Evolutionary conservation across 1,140 invertebrate genomes (phyloP), one percentile per base, ranked within the genome.

Genomic region (Calephelis nemesis): DNA sequence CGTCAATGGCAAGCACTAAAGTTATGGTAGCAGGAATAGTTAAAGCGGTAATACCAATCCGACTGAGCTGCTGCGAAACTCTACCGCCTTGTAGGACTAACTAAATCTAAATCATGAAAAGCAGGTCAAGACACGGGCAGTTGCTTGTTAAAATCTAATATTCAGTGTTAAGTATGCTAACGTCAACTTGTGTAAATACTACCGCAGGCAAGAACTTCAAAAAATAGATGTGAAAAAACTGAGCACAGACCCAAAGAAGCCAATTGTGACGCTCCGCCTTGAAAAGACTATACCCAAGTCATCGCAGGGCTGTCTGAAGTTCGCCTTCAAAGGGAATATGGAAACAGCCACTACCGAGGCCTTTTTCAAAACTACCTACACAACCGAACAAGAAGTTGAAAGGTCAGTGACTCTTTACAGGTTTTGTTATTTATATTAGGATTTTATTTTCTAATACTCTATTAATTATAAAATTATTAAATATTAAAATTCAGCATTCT

Each of bases 291-390:
- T 92, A n/a, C 69, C 94, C 1, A 92, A 92, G 40, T 92, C 91
- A 0, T 85, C 90, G 0, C 82, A 84, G 15, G 94, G 93, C 10
- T 76, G 93, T 65, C 72, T 96, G 6, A 90, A 93, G 65, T 91
- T 96, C 19, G 87, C 79, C 3, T 96, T 94, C 74, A 85, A 88
- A 39, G 95, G 95, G 12, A 92, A 90, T 54, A 81, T 96, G 66
- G 93, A 92, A 73, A 93, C 92, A 5, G 90, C 91, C 4, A 91
- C 81, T 1, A 93, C 93, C 0, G 93, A 94, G 65, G 95, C 93
- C 0, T 87, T 96, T 12, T 95, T 95, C 74, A 94, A 92, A 75
- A 93, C 93, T 63, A 89, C 87, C 19, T 95, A 95, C 72, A 79
- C 81, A 0, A 93, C 94, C 63, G 76, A 83, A 1, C 88, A 87